These are phyloP conservation scores for Tylochromis polylepis DNA, from an alignment of 2,113 vertebrate species.

Conservation along the genomic window DNA sequence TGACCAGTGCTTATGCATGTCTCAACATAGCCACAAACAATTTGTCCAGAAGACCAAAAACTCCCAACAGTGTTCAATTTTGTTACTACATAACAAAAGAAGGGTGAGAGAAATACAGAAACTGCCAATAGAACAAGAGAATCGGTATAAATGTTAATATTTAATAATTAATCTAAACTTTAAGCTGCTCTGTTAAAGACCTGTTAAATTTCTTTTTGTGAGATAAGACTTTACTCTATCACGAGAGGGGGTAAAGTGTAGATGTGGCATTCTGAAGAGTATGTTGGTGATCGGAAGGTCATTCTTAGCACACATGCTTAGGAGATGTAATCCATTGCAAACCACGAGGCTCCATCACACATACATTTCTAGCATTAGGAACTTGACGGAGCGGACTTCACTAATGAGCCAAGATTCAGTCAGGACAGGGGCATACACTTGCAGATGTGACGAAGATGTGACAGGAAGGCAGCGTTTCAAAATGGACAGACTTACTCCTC, in stretches of 20 bases:
- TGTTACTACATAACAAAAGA: not conserved
- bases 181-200: not conserved
- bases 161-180: not conserved
- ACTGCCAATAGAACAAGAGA: not conserved
- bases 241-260: not conserved
- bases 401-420: rapidly evolving
- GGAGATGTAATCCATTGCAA: not conserved
- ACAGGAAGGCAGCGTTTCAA: not conserved
- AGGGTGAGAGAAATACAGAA: not conserved
- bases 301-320: not conserved
- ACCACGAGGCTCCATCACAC: not conserved
- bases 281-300: not conserved
- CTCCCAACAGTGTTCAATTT: not conserved
- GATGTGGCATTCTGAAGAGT: not conserved
- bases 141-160: not conserved
- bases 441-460: not conserved
- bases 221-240: not conserved
- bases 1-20: conserved; percentile 8
- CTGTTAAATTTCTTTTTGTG: not conserved
- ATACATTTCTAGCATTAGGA: not conserved
- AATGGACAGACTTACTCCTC: not conserved
- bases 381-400: not conserved
- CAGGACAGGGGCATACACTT: not conserved
- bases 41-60: not conserved
- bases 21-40: not conserved